Conservation (phyloP, 2,888 invertebrate genomes). For the Drosophila mulleri region DNA sequence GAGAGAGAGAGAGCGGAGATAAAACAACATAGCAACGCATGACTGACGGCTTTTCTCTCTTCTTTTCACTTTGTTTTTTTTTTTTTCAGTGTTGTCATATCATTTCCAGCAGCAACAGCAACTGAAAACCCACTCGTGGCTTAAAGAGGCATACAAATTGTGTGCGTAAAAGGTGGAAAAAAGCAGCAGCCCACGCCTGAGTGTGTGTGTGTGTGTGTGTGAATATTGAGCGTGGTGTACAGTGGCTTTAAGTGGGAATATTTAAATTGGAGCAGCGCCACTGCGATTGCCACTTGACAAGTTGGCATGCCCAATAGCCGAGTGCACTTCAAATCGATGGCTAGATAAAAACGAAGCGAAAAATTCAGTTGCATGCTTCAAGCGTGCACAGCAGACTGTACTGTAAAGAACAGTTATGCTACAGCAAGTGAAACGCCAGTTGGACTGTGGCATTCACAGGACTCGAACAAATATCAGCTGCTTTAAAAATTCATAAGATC, state of each 20-base stretch:
- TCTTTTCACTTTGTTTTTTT: neutral
- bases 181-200: constrained; percentile 9
- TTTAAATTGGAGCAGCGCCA: constrained; percentile 20
- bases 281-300: constrained; percentile 23
- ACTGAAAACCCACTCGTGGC: constrained; percentile 16
- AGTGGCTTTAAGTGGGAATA: constrained; percentile 16
- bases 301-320: constrained; percentile 18
- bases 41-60: constrained; percentile 48
- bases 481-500: constrained; percentile 46
- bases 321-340: constrained; percentile 20
- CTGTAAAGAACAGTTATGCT: neutral
- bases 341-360: neutral
- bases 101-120: constrained; percentile 48
- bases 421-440: constrained; percentile 1
- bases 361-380: constrained; percentile 2
- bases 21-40: constrained; percentile 58
- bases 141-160: constrained; percentile 25
- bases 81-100: constrained; percentile 51
- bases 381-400: constrained; percentile 3
- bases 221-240: constrained; percentile 2
- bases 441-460: constrained; percentile 5
- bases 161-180: constrained; percentile 48
- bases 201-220: constrained; percentile 1
- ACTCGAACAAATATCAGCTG: constrained; percentile 15
- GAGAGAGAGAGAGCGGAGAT: neutral